Evolutionary conservation across 1,140 invertebrate genomes (phyloP).

Genomic region (Danaus melanippus): DNA sequence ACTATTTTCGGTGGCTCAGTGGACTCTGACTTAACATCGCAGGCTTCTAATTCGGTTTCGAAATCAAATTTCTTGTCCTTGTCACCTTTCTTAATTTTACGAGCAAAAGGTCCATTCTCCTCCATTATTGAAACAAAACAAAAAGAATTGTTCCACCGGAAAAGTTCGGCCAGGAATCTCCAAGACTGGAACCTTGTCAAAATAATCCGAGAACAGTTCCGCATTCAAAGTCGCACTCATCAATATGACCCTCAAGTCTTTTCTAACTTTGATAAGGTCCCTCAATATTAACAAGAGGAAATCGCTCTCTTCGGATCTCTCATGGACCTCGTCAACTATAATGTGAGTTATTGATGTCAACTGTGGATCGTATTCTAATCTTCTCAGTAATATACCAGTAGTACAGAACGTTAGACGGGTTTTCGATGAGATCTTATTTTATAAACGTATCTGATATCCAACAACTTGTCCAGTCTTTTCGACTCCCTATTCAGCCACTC

Average conservation of each 20-base stretch:
- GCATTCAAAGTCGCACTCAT: constrained; percentile 93
- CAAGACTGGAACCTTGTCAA: constrained; percentile 78
- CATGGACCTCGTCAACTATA: constrained; percentile 94
- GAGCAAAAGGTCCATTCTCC: constrained; percentile 78
- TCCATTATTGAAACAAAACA: constrained; percentile 82
- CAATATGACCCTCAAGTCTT: constrained; percentile 85
- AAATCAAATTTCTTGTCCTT: constrained; percentile 64
- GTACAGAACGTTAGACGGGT: constrained; percentile 92
- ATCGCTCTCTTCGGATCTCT: constrained; percentile 90
- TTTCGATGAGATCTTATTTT: constrained; percentile 82
- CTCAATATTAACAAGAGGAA: constrained; percentile 87
- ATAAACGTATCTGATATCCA: constrained; percentile 73
- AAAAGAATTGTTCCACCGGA: constrained; percentile 84
- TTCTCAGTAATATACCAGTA: constrained; percentile 89
- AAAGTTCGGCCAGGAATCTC: constrained; percentile 85
- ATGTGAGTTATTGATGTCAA: constrained; percentile 83
- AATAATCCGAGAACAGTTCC: constrained; percentile 85
- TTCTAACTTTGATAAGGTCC: constrained; percentile 77
- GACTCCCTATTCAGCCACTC: constrained; percentile 88
- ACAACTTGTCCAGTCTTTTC: constrained; percentile 83
- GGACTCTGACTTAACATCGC: constrained; percentile 70
- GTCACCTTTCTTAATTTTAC: constrained; percentile 75
- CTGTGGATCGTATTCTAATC: constrained; percentile 82
- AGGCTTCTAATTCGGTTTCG: constrained; percentile 75
- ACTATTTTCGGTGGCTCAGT: constrained; percentile 72